Evolutionary conservation across 2,113 vertebrate genomes (phyloP), one percentile per base, ranked within the genome.

Genomic region (Choloepus hoffmanni): DNA sequence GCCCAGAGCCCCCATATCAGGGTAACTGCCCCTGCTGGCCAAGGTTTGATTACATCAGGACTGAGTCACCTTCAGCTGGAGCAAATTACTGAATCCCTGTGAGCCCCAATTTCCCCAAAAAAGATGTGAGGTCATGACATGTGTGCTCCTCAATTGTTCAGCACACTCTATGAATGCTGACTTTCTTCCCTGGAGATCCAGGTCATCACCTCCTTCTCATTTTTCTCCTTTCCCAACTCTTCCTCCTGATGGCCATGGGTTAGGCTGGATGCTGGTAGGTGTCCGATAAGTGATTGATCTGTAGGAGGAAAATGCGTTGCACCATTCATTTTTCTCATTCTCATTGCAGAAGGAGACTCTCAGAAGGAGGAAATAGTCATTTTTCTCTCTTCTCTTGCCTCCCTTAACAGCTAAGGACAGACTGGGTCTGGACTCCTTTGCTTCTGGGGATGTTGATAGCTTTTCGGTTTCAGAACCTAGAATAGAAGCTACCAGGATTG

Each of bases 361-460:
- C 6, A 7, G 86, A 40, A 76, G 24, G 28, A 58, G 33, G 53
- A 85, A 40, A 85, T 36, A 13, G 26, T 74, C 0, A 50, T 88
- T 95, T 81, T 93, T 36, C 58, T 87, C 28, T 88, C 55, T 48
- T 78, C 7, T n/a, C 60, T 67, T n/a, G 18, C 48, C 33, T 85
- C 30, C 84, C 23, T 78, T n/a, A 60, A 30, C 6, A 63, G 40
- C 15, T 7, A 36, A 68, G 50, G 63, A 15, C 26, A n/a, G 36
- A 40, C 2, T 2, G 24, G 4, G n/a, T 50, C 85, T 85, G 72
- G 76, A 24, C 24, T 90, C 82, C 33, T 72, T 87, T 65, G 40
- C 30, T 45, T 73, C 62, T 92, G 68, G 43, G 91, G 36, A 36
- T 45, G 18, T 50, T 73, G 50, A 67, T 14, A 86, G 77, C 21